A percentile compares a stretch with the other conserved stretches of the same genome.
These are phyloP conservation scores for Drosophila novamexicana DNA, from an alignment of 1,140 invertebrate species.

Conservation along the genomic window DNA sequence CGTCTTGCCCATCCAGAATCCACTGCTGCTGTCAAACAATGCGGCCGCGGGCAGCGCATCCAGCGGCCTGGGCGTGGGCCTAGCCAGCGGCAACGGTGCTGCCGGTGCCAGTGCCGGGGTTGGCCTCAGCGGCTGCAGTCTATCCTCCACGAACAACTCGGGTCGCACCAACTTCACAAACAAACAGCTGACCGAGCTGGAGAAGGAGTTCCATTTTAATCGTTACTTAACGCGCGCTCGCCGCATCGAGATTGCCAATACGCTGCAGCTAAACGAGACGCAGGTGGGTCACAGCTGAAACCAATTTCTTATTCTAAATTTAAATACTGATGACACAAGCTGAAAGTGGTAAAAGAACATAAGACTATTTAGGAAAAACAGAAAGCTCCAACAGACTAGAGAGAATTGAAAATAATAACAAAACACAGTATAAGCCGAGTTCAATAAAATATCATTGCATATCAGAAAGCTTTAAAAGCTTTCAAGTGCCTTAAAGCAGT, in stretches of 20 bases:
- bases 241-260: slow-evolving; percentile 98
- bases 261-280: slow-evolving; percentile 98
- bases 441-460: too few species aligned
- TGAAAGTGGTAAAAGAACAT: background rate
- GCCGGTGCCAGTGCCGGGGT: slow-evolving; percentile 28
- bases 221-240: slow-evolving; percentile 98
- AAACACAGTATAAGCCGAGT: too few species aligned
- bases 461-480: background rate
- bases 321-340: background rate
- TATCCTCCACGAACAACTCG: slow-evolving; percentile 89
- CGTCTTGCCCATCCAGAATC: slow-evolving; percentile 79
- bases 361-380: background rate
- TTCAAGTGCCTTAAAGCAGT: too few species aligned
- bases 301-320: background rate
- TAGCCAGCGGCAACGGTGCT: slow-evolving; percentile 35
- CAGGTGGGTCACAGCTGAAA: slow-evolving; percentile 86
- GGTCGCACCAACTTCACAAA: slow-evolving; percentile 99
- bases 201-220: slow-evolving; percentile 99
- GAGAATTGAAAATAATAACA: background rate
- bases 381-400: background rate
- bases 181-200: slow-evolving; percentile 98
- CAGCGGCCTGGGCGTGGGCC: slow-evolving; percentile 53
- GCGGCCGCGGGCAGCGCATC: slow-evolving; percentile 66
- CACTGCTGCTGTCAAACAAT: slow-evolving; percentile 83
- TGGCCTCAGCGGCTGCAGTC: slow-evolving; percentile 64